Conservation (phyloP, 2,113 vertebrate genomes). For the Poeciliopsis occidentalis region DNA sequence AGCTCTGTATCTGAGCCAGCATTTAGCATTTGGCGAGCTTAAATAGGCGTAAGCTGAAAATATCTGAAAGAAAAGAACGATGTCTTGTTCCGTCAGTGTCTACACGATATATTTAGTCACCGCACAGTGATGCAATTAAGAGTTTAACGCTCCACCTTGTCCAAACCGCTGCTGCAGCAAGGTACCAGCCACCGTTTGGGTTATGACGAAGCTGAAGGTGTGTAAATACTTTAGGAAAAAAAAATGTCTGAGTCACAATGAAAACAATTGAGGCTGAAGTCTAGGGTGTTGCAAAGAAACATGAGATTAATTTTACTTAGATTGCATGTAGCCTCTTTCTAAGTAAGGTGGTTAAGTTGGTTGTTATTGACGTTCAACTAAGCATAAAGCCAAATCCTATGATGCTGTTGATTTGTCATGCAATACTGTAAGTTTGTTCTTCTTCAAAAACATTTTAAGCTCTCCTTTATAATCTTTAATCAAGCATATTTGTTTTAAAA, state of each 20-base stretch:
- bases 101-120: neutral
- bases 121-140: constrained; percentile 9
- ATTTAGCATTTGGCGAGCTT: neutral
- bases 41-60: constrained; percentile 1
- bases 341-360: neutral
- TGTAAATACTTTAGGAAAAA: constrained; percentile 4
- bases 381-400: neutral
- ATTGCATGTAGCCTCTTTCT: neutral
- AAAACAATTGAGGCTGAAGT: constrained; percentile 7
- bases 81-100: neutral
- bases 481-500: neutral
- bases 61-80: neutral
- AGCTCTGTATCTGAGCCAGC: neutral
- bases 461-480: neutral
- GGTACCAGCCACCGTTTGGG: constrained; percentile 31
- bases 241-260: neutral
- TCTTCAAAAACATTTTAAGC: neutral
- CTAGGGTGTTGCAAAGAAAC: neutral
- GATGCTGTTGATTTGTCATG: neutral
- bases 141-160: constrained; percentile 33
- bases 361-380: neutral
- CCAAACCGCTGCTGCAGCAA: constrained; percentile 22
- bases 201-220: constrained; percentile 23
- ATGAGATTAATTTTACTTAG: neutral
- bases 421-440: neutral